These are phyloP conservation scores for Trochalopteron elliotii DNA, from an alignment of 2,113 vertebrate species.

Conservation along the genomic window DNA sequence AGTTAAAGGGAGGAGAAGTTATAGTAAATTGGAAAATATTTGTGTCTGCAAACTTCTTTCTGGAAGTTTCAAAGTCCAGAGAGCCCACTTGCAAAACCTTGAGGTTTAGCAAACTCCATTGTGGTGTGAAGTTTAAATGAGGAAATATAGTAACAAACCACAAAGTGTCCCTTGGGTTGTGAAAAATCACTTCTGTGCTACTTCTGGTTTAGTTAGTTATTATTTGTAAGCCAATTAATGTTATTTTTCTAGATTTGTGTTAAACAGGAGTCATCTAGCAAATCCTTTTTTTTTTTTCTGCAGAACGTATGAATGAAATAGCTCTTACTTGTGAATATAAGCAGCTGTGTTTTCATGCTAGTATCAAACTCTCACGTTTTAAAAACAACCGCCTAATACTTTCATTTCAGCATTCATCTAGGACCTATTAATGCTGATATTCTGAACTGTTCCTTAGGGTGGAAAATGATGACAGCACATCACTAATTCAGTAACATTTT, in stretches of 20 bases:
- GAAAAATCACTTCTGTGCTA: background rate
- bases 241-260: constrained; percentile 38
- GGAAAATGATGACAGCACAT: background rate
- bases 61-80: background rate
- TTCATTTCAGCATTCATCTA: background rate
- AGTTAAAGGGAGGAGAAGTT: background rate
- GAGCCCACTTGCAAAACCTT: background rate
- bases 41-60: background rate
- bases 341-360: background rate
- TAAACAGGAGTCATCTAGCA: background rate
- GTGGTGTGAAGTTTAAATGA: background rate
- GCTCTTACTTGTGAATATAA: constrained; percentile 12
- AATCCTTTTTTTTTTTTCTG: background rate
- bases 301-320: constrained; percentile 9
- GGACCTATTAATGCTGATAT: background rate
- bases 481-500: background rate
- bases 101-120: background rate
- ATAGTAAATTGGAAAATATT: background rate
- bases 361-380: background rate
- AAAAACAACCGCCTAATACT: background rate
- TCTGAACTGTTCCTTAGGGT: background rate
- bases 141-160: background rate
- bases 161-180: background rate
- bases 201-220: constrained; percentile 4
- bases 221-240: background rate